Evolutionary conservation across 1,140 invertebrate species (phyloP), one percentile per base, ranked within the genome.

Genomic region (Adelges cooleyi): DNA sequence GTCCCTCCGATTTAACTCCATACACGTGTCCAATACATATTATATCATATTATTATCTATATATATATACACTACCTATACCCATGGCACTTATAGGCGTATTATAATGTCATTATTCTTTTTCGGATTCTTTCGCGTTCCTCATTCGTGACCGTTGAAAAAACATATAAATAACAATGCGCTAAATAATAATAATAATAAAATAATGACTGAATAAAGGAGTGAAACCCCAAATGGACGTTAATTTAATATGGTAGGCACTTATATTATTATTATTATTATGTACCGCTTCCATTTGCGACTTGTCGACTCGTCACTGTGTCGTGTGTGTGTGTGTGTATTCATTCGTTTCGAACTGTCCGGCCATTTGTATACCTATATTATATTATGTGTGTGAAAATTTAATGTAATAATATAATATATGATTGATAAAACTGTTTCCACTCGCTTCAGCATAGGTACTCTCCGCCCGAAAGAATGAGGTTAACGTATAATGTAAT

Each of bases 61-160:
- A n/a, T n/a, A n/a, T n/a, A n/a, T n/a, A n/a, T n/a, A n/a, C n/a
- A n/a, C n/a, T n/a, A 33, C 29, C 29, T 33, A 33, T 11, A n/a
- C n/a, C n/a, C n/a, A n/a, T n/a, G n/a, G n/a, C n/a, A n/a, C n/a
- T n/a, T n/a, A n/a, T n/a, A n/a, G n/a, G n/a, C n/a, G 38, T 42
- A 29, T 56, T 56, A 56, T 44, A 56, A 56, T 44, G 22, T 8
- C 29, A 33, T 33, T 33, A 33, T 33, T 44, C 44, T 59, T 40
- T 22, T 59, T 59, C 46, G 42, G 54, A 62, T 62, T 62, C 56
- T 46, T 62, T 46, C 42, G 56, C 56, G 56, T 62, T 62, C 46
- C 40, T 42, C 27, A 62, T 48, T 62, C 56, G 56, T 62, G 56
- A 62, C 56, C 42, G 56, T 46, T 46, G 56, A 48, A 62, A 62